Base-by-base conservation (phyloP, 2,888 invertebrate genomes). In the Nineta flava region DNA sequence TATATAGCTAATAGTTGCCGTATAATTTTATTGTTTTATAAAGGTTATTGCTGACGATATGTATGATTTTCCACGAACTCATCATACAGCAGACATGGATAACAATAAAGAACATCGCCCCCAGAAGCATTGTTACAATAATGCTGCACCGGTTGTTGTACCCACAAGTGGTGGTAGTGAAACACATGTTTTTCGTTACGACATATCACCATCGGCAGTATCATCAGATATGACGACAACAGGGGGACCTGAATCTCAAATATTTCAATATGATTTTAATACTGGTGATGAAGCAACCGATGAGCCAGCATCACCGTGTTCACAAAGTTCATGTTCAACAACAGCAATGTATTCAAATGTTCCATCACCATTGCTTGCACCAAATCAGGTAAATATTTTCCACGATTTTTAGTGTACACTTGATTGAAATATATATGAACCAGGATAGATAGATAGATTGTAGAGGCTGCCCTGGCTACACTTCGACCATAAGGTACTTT, bases 11-110 rank as follows among this genome's bases (percentile, higher is more conserved):
- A 6, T 7, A 6, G 26, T 26, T 3, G 4, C 7, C 4, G 1
- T 26, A 26, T 26, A 26, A 26, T 26, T 26, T 26, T 26, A 26
- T 2, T 26, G 4, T 26, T 26, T 26, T 6, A 26, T 7, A 26
- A 26, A 38, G 38, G 41, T 59, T 9, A 52, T 60, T n/a, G 60
- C 59, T 4, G 79, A 80, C 59, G 79, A 76, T 52, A 72, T 75
- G 59, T 82, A 83, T 57, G 83, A 84, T 61, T 79, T 83, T 65
- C 82, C 83, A 15, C 72, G 82, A 54, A 79, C 80, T 26, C 80
- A 81, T 62, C 62, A 44, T 34, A 16, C 17, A 55, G 56, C 50
- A 49, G 59, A 64, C 46, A 7, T 7, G 7, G 26, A 26, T 26
- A 26, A 26, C 26, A 67, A 66, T 50, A 60, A 52, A 32, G 64